Percentiles rank a stretch among this genome's conserved stretches.
Evolutionary conservation across 1,140 invertebrate genomes (phyloP).

Genomic region (Halyomorpha halys): DNA sequence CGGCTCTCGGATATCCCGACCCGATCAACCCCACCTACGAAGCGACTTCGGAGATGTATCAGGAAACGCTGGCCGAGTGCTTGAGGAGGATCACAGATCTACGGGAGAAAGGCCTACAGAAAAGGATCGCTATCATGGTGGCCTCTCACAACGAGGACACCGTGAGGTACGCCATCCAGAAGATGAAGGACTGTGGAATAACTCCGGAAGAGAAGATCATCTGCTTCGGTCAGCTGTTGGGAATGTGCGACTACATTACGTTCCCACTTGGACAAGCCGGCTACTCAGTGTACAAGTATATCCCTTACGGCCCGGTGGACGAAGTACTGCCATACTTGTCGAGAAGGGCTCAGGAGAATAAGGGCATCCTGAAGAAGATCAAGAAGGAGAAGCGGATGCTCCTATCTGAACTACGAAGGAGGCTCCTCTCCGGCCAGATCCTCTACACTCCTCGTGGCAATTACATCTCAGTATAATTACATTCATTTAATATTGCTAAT

Average conservation of each 20-base stretch:
- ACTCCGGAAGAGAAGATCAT: conserved; percentile 84
- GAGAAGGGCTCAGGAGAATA: conserved; percentile 88
- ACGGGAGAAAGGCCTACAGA: conserved; percentile 53
- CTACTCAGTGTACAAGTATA: conserved; percentile 98
- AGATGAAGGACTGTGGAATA: conserved; percentile 89
- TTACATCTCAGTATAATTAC: conserved; percentile 66
- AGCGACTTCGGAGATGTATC: conserved; percentile 85
- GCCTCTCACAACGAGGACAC: conserved; percentile 98
- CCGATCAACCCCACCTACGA: conserved; percentile 87
- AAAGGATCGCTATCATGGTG: conserved; percentile 88
- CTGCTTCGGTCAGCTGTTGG: conserved; percentile 93
- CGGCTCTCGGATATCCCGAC: conserved; percentile 82
- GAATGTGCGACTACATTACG: conserved; percentile 98
- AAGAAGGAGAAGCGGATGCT: conserved; percentile 78
- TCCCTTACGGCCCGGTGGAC: conserved; percentile 93
- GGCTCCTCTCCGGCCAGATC: conserved; percentile 59
- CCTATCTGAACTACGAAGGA: conserved; percentile 58
- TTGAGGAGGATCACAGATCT: conserved; percentile 68
- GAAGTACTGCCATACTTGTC: conserved; percentile 96
- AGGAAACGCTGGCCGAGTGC: conserved; percentile 74
- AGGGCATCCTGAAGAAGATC: conserved; percentile 76
- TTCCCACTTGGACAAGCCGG: conserved; percentile 93
- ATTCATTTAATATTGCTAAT: too few relatives aligned
- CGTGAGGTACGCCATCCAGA: conserved; percentile 85
- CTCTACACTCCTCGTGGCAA: conserved; percentile 78